A percentile compares a stretch with the other conserved stretches of the same genome.
These are phyloP conservation scores for Schizaphis graminum DNA, from an alignment of 2,888 invertebrate species.

Conservation along the genomic window DNA sequence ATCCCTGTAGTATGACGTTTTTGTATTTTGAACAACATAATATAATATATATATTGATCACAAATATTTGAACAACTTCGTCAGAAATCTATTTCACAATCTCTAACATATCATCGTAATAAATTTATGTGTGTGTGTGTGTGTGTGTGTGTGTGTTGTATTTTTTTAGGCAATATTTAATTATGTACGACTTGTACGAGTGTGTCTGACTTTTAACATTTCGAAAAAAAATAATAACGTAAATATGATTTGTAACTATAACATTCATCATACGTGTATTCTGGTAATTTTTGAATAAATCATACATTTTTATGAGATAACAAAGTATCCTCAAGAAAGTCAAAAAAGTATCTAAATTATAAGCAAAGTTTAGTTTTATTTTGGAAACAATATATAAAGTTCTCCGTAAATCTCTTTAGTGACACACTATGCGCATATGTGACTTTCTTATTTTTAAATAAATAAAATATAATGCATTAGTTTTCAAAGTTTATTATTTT, in stretches of 20 bases:
- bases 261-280: not conserved
- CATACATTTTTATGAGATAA: not conserved
- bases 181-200: not conserved
- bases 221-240: not conserved
- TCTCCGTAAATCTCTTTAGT: not conserved
- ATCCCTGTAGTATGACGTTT: not conserved
- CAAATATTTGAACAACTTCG: not conserved
- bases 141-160: too few relatives aligned
- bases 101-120: too few relatives aligned
- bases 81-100: not conserved
- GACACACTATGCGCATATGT: not conserved
- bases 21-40: not conserved
- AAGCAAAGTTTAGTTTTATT: not conserved
- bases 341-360: not conserved
- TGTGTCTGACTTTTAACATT: not conserved
- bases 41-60: not conserved
- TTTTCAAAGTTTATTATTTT: not conserved
- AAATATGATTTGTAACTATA: not conserved
- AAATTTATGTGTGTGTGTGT: too few relatives aligned
- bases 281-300: not conserved
- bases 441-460: not conserved
- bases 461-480: not conserved
- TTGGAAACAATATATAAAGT: not conserved
- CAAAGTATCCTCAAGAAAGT: not conserved
- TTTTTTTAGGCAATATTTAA: not conserved